Evolutionary conservation across 2,888 invertebrate genomes (phyloP).

Genomic region (Rhagium mordax): DNA sequence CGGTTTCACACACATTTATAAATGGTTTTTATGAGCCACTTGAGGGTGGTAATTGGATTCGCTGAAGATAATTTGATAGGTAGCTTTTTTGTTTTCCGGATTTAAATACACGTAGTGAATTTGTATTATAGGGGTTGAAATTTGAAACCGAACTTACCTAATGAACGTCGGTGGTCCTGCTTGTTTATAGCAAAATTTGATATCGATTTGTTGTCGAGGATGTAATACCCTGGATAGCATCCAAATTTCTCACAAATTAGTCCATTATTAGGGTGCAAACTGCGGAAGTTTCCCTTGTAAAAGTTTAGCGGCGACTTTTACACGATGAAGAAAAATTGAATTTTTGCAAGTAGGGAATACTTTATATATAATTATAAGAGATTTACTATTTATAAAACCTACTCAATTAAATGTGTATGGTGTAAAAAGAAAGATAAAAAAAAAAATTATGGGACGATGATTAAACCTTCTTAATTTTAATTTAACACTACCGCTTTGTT

Average conservation of each 20-base stretch:
- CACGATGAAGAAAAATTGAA: no score
- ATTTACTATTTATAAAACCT: no score
- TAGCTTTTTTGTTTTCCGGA: slow-evolving; percentile 30
- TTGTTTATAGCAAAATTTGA: not conserved
- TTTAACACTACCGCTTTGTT: no score
- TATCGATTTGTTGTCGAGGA: not conserved
- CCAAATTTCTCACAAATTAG: not conserved
- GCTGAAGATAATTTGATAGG: slow-evolving; percentile 31
- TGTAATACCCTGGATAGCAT: not conserved
- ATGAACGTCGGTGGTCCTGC: not conserved
- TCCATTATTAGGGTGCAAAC: no score
- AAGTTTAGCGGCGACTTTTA: no score
- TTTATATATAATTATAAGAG: no score
- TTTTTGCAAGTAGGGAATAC: no score
- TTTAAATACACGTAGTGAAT: slow-evolving; percentile 25
- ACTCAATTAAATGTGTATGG: no score
- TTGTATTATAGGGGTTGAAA: slow-evolving; percentile 17
- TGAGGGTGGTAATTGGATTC: slow-evolving; percentile 30
- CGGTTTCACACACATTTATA: not conserved
- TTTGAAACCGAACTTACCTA: not conserved
- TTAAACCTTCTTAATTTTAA: no score
- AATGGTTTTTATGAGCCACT: not conserved
- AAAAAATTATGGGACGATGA: no score
- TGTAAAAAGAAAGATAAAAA: no score
- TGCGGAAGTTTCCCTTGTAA: no score